phyloP scores from a whole-genome alignment of 2,888 invertebrate species.

The Electrophaes corylata region DNA sequence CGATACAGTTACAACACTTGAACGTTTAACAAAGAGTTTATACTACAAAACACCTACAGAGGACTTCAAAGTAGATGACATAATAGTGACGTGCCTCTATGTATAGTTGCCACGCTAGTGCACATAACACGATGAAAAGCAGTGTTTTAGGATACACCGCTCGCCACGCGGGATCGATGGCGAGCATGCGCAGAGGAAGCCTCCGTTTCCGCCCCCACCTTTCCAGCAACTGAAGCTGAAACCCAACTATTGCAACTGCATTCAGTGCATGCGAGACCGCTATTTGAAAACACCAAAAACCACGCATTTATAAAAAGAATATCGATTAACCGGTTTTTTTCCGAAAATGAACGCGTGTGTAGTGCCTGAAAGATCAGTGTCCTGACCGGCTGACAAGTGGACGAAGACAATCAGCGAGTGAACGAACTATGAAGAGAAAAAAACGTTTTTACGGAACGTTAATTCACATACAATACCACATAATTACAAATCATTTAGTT shows the following conservation, averaged over 20 bases:
- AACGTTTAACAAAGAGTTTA: slow-evolving; percentile 44
- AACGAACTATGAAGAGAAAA: slow-evolving; percentile 80
- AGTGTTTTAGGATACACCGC: slow-evolving; percentile 70
- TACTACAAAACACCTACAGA: slow-evolving; percentile 41
- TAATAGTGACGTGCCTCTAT: slow-evolving; percentile 65
- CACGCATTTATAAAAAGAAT: slow-evolving; percentile 26
- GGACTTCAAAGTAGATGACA: slow-evolving; percentile 80
- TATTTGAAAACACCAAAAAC: slow-evolving; percentile 51
- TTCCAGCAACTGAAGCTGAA: slow-evolving; percentile 52
- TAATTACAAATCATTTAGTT: slow-evolving; percentile 60
- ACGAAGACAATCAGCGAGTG: slow-evolving; percentile 26
- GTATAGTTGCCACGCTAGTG: slow-evolving; percentile 41
- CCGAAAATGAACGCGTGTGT: slow-evolving; percentile 36
- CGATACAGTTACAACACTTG: slow-evolving; percentile 31
- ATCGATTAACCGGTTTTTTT: slow-evolving; percentile 27
- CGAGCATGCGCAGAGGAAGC: slow-evolving; percentile 69
- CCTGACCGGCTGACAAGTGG: slow-evolving; percentile 32
- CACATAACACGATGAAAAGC: slow-evolving; percentile 56
- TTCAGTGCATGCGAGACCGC: slow-evolving; percentile 77
- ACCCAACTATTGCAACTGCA: slow-evolving; percentile 73
- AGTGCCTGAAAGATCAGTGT: slow-evolving; percentile 3
- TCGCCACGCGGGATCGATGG: slow-evolving; percentile 76
- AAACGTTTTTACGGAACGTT: slow-evolving; percentile 62
- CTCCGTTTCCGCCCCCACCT: slow-evolving; percentile 59
- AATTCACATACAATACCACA: slow-evolving; percentile 49